Evolutionary conservation across 2,888 invertebrate genomes (phyloP).

Genomic region (Drosophila mayaguana): DNA sequence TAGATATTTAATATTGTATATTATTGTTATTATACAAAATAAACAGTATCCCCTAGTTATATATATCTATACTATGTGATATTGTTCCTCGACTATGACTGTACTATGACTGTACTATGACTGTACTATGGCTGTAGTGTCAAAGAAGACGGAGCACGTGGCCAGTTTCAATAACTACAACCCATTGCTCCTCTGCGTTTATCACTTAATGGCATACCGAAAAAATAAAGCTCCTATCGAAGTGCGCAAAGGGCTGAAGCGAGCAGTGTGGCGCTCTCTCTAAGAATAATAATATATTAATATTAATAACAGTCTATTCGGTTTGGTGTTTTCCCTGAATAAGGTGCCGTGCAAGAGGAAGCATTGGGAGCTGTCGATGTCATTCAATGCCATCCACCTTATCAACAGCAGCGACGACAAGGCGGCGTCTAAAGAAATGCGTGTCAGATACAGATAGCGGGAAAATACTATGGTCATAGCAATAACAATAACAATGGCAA

Average conservation of each 20-base stretch:
- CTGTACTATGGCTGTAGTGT: too few relatives aligned
- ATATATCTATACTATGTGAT: too few relatives aligned
- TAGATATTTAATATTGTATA: too few relatives aligned
- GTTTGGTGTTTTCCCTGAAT: conserved; percentile 11
- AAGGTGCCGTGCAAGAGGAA: conserved; percentile 57
- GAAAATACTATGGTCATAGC: conserved; percentile 45
- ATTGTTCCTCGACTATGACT: too few relatives aligned
- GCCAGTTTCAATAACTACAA: conserved; percentile 6
- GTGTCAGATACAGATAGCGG: conserved; percentile 49
- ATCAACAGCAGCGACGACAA: conserved; percentile 50
- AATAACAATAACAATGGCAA: conserved; percentile 44
- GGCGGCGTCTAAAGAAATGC: conserved; percentile 44
- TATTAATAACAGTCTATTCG: neutral
- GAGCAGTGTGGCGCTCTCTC: neutral
- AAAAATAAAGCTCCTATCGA: conserved; percentile 63
- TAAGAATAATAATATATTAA: neutral
- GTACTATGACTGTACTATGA: too few relatives aligned
- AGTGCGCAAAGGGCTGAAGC: conserved; percentile 67
- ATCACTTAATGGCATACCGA: conserved; percentile 49
- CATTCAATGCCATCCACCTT: conserved; percentile 64
- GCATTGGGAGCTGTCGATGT: conserved; percentile 37
- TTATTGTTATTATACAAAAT: too few relatives aligned
- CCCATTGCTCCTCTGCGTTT: conserved; percentile 1
- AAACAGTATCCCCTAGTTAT: too few relatives aligned
- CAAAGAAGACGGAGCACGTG: conserved; percentile 15